A percentile compares a stretch with the other conserved stretches of the same genome.
Evolutionary conservation across 2,797 vertebrate species (phyloP).

Genomic region (Momotus momota): DNA sequence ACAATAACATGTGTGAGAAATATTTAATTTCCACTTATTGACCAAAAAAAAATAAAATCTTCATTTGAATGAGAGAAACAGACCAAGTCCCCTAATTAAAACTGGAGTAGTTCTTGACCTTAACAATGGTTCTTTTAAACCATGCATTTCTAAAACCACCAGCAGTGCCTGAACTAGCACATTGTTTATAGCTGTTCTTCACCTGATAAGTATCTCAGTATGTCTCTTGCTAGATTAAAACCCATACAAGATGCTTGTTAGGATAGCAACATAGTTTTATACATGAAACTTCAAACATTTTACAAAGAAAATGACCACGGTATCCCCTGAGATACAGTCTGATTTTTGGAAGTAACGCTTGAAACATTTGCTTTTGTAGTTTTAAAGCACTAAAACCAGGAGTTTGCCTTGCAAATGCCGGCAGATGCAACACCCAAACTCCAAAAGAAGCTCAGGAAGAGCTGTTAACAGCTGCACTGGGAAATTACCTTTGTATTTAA

Average conservation of each 20-base stretch:
- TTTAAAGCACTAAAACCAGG: slow-evolving; percentile 1
- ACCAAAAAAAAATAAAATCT: not conserved
- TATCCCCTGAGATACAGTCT: not conserved
- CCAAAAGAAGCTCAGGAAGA: slow-evolving; percentile 44
- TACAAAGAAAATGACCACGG: not conserved
- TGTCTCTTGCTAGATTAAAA: not conserved
- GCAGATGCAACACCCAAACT: slow-evolving; percentile 34
- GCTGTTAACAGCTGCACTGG: slow-evolving; percentile 53
- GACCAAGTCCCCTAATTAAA: not conserved
- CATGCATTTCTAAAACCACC: not conserved
- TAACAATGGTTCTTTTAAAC: not conserved
- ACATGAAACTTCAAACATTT: not conserved
- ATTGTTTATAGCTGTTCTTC: not conserved
- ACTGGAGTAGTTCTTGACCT: slow-evolving; percentile 13
- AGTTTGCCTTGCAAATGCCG: slow-evolving; percentile 47
- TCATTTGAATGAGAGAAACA: not conserved
- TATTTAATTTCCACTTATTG: not conserved
- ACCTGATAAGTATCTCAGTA: fast-evolving
- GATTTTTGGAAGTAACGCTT: not conserved
- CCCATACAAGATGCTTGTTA: not conserved
- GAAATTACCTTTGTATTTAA: slow-evolving; percentile 60
- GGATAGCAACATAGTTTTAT: not conserved
- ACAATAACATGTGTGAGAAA: not conserved
- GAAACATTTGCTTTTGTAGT: slow-evolving; percentile 28
- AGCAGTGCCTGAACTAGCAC: not conserved